phyloP scores from a whole-genome alignment of 2,113 vertebrate genomes.

The Onychostruthus taczanowskii region DNA sequence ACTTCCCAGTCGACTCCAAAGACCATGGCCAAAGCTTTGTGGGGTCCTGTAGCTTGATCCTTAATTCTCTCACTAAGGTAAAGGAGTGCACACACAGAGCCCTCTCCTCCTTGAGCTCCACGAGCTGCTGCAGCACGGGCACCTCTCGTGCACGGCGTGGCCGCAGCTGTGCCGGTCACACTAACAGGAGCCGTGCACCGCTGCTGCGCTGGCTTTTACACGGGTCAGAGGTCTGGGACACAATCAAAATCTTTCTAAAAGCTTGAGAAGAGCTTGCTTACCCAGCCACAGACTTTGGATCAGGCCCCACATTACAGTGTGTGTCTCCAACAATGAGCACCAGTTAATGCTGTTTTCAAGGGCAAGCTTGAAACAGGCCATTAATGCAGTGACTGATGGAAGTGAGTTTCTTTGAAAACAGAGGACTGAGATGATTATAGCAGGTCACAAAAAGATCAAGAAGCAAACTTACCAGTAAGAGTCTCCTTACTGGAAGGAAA shows the following conservation, averaged over 20 bases:
- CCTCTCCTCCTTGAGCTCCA: background rate
- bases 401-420: background rate
- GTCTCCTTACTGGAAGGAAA: background rate
- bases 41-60: background rate
- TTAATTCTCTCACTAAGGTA: background rate
- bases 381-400: background rate
- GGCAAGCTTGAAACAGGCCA: background rate
- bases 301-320: background rate
- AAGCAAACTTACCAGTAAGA: background rate
- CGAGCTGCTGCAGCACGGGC: background rate
- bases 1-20: background rate
- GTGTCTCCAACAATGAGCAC: background rate
- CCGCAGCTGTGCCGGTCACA: rapidly evolving
- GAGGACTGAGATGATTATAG: background rate
- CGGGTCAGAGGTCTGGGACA: background rate
- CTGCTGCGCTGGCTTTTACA: background rate
- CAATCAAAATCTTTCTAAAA: background rate
- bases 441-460: background rate
- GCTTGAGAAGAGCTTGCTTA: background rate
- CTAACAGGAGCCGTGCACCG: background rate
- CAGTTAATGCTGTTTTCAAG: background rate
- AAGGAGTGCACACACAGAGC: background rate
- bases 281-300: background rate
- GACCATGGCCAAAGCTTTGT: background rate
- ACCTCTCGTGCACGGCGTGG: background rate